Evolutionary conservation across 2,797 vertebrate genomes (phyloP).

Genomic region (Spizella passerina): DNA sequence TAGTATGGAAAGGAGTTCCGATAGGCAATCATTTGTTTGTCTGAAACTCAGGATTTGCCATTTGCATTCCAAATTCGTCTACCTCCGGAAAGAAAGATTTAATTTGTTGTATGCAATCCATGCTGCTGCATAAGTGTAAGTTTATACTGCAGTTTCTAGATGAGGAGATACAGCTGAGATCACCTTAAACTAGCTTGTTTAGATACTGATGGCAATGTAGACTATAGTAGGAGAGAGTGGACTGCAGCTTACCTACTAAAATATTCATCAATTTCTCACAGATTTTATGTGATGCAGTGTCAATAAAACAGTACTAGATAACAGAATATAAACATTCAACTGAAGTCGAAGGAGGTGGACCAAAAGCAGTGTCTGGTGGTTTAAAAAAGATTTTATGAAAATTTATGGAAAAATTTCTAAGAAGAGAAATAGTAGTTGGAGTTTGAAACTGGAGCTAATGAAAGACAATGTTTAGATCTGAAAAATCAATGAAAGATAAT

Average conservation of each 20-base stretch:
- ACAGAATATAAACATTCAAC: not conserved
- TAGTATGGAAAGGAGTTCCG: slow-evolving; percentile 1
- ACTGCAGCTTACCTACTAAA: not conserved
- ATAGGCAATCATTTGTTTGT: slow-evolving; percentile 45
- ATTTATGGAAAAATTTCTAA: not conserved
- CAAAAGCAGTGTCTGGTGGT: not conserved
- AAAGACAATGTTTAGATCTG: not conserved
- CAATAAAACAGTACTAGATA: not conserved
- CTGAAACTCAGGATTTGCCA: slow-evolving; percentile 18
- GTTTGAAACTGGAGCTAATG: not conserved
- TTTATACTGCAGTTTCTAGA: not conserved
- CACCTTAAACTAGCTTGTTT: not conserved
- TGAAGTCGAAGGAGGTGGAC: not conserved
- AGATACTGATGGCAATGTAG: not conserved
- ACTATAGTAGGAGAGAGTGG: not conserved
- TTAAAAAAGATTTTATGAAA: not conserved
- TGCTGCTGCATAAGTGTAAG: not conserved
- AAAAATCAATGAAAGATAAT: not conserved
- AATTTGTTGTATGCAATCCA: not conserved
- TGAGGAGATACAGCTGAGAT: not conserved
- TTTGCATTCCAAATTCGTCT: not conserved
- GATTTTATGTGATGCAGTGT: not conserved
- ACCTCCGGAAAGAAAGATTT: not conserved
- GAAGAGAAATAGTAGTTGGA: not conserved
- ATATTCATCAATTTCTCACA: not conserved